Percentiles rank a stretch among this genome's conserved stretches.
Evolutionary conservation across 2,113 vertebrate species (phyloP).

Genomic region (Ochotona princeps): DNA sequence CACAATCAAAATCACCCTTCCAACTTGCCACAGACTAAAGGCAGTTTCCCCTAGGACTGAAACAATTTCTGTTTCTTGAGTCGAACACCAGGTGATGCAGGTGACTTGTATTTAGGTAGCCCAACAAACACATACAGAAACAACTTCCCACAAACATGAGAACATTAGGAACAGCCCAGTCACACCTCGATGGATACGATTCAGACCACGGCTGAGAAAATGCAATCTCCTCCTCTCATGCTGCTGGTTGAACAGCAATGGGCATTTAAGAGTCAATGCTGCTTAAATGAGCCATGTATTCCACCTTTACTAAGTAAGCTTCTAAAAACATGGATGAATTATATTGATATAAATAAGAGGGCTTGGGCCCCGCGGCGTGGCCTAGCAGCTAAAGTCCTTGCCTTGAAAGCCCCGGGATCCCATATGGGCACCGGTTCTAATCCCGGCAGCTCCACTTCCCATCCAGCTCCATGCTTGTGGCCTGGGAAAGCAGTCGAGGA

Average conservation of each 20-base stretch:
- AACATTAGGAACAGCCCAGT: fast-evolving
- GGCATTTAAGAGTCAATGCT: background rate
- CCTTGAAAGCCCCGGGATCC: too few relatives aligned
- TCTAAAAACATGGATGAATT: background rate
- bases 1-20: background rate
- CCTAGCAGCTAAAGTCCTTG: too few relatives aligned
- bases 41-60: background rate
- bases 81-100: background rate
- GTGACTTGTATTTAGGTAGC: background rate
- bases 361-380: too few relatives aligned
- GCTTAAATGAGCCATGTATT: background rate
- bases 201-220: background rate
- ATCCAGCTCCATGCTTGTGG: too few relatives aligned
- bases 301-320: background rate
- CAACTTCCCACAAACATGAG: background rate
- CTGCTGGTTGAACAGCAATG: background rate
- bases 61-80: background rate
- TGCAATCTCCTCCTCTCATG: fast-evolving
- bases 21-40: background rate
- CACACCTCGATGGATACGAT: too few relatives aligned
- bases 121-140: background rate
- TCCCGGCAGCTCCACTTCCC: too few relatives aligned
- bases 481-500: too few relatives aligned
- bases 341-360: too few relatives aligned
- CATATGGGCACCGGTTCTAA: too few relatives aligned